Conservation (phyloP, 2,888 invertebrate species). For the Amphipyra berbera region DNA sequence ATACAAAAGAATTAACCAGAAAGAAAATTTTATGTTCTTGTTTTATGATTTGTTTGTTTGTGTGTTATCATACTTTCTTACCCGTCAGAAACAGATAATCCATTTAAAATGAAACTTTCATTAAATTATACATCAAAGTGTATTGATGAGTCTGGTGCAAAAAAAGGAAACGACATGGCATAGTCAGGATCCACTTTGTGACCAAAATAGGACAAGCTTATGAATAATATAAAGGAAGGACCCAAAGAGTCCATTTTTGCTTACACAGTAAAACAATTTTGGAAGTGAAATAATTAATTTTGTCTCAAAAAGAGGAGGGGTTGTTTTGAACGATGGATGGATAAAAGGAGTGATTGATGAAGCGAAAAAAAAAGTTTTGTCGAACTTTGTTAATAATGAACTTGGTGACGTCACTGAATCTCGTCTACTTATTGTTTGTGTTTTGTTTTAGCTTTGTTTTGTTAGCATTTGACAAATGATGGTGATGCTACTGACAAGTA, state of each 20-base stretch:
- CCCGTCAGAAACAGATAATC: slow-evolving; percentile 4
- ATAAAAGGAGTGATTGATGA: slow-evolving; percentile 44
- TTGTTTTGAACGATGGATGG: slow-evolving; percentile 21
- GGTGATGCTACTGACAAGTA: not conserved
- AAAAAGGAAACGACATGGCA: slow-evolving; percentile 11
- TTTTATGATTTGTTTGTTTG: not conserved
- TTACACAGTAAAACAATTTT: slow-evolving; percentile 51
- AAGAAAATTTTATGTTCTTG: not conserved
- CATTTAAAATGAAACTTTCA: slow-evolving; percentile 5
- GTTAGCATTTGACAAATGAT: slow-evolving; percentile 10
- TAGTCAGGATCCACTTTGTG: slow-evolving; percentile 9
- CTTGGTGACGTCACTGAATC: slow-evolving; percentile 27
- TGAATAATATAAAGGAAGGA: slow-evolving; percentile 37
- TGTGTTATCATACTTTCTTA: not conserved
- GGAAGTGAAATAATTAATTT: slow-evolving; percentile 54
- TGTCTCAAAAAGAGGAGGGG: slow-evolving; percentile 30
- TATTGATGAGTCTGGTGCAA: not conserved
- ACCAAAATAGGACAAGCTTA: slow-evolving; percentile 10
- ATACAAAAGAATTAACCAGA: no score
- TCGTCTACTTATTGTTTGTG: slow-evolving; percentile 19
- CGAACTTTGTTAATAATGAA: slow-evolving; percentile 48
- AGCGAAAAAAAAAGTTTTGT: slow-evolving; percentile 37
- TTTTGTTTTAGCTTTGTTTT: slow-evolving; percentile 9
- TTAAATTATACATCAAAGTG: not conserved
- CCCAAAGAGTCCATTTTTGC: slow-evolving; percentile 27